These are phyloP conservation scores for Pipistrellus kuhlii DNA, from an alignment of 2,797 vertebrate species.

Conservation along the genomic window DNA sequence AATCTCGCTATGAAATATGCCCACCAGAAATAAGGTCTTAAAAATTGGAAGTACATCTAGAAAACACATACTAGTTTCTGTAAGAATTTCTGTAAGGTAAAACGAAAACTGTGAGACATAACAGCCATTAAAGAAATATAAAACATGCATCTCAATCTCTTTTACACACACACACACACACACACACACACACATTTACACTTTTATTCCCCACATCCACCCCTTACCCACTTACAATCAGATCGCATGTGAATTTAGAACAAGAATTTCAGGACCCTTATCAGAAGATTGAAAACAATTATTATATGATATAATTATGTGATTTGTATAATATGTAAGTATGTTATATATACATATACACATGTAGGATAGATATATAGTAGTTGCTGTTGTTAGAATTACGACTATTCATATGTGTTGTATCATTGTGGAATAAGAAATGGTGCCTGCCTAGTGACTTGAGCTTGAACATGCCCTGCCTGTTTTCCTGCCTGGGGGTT, in stretches of 20 bases:
- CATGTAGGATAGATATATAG: neutral
- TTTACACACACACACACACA: no score
- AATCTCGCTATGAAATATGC: neutral
- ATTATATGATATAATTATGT: neutral
- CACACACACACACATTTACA: neutral
- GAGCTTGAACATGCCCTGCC: neutral
- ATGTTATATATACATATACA: neutral
- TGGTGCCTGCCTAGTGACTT: neutral
- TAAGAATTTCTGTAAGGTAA: neutral
- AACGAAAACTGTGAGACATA: neutral
- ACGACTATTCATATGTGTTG: neutral
- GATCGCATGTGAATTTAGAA: conserved; percentile 30
- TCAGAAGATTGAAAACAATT: conserved; percentile 43
- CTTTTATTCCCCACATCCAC: neutral
- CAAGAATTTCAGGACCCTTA: conserved; percentile 21
- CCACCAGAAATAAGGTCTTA: neutral
- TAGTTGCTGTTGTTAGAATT: neutral
- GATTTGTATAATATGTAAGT: neutral
- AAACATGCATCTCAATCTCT: neutral
- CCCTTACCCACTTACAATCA: neutral
- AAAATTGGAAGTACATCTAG: neutral
- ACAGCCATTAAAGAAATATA: neutral
- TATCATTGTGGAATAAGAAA: conserved; percentile 21
- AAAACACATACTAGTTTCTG: neutral
- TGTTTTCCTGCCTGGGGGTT: neutral